Evolutionary conservation across 2,113 vertebrate species (phyloP).

Genomic region (Microtus pennsylvanicus): DNA sequence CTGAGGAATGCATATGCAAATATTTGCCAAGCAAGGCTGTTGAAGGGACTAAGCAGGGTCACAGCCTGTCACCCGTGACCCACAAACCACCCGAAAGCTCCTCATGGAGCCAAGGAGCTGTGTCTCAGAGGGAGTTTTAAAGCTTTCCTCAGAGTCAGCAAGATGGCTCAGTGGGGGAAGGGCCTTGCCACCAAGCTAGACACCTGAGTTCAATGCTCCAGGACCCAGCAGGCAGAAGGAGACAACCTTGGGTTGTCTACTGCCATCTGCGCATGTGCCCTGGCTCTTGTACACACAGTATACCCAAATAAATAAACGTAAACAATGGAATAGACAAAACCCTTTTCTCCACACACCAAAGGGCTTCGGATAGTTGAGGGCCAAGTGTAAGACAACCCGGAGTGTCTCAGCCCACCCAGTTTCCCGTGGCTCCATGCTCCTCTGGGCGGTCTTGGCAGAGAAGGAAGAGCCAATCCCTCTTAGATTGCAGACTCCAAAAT

Average conservation of each 20-base stretch:
- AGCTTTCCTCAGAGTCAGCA: neutral
- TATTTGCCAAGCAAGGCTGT: neutral
- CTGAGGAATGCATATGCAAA: neutral
- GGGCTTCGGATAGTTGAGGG: neutral
- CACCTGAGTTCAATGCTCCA: neutral
- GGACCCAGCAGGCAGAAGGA: neutral
- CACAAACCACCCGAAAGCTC: neutral
- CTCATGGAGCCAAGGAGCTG: neutral
- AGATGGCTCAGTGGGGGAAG: neutral
- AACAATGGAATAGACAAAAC: neutral
- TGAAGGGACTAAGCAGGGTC: neutral
- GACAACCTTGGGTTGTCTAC: neutral
- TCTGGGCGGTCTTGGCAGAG: neutral
- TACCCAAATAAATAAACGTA: neutral
- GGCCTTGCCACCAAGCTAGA: neutral
- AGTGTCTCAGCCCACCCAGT: too few relatives aligned
- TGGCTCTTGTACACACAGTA: neutral
- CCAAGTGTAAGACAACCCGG: too few relatives aligned
- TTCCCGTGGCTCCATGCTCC: neutral
- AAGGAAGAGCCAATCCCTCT: neutral
- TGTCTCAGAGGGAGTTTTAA: neutral
- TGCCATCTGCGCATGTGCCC: neutral
- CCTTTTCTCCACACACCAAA: neutral
- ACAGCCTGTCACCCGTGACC: neutral
- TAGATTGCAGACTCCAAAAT: neutral